These are phyloP conservation scores for Agelastica alni DNA, from an alignment of 2,888 invertebrate species.

Conservation along the genomic window DNA sequence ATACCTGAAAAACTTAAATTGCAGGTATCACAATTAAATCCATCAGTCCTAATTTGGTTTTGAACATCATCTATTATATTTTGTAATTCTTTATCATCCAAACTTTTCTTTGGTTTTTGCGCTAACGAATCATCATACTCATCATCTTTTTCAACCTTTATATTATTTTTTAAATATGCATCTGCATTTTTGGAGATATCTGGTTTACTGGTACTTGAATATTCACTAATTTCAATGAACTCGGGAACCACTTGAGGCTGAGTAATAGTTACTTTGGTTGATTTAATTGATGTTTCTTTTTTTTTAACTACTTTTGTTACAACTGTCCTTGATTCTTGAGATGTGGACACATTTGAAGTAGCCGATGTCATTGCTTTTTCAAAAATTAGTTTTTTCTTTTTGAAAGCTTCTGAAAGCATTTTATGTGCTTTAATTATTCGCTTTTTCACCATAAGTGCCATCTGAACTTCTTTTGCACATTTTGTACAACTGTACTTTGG, in stretches of 20 bases:
- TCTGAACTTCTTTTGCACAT: slow-evolving; percentile 45
- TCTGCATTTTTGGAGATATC: slow-evolving; percentile 3
- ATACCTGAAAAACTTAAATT: slow-evolving; percentile 13
- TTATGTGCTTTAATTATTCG: slow-evolving; percentile 45
- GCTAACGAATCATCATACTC: background rate
- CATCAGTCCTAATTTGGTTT: background rate
- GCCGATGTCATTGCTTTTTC: background rate
- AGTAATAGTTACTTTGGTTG: background rate
- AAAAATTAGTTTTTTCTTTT: slow-evolving; percentile 14
- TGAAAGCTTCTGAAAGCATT: slow-evolving; percentile 33
- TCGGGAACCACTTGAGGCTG: background rate
- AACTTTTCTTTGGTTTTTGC: background rate
- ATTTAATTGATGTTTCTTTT: slow-evolving; percentile 1
- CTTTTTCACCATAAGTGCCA: slow-evolving; percentile 42
- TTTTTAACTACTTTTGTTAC: slow-evolving; percentile 1
- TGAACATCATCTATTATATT: background rate
- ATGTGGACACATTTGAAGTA: no score
- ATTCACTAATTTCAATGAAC: background rate
- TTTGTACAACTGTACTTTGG: slow-evolving; percentile 45
- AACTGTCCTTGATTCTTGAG: background rate
- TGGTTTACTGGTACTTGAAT: background rate
- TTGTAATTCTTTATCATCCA: background rate
- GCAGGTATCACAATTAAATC: slow-evolving; percentile 14
- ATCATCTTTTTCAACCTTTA: background rate
- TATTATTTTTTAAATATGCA: background rate